phyloP scores from a whole-genome alignment of 1,140 invertebrate species.

The Heterodera carotae region DNA sequence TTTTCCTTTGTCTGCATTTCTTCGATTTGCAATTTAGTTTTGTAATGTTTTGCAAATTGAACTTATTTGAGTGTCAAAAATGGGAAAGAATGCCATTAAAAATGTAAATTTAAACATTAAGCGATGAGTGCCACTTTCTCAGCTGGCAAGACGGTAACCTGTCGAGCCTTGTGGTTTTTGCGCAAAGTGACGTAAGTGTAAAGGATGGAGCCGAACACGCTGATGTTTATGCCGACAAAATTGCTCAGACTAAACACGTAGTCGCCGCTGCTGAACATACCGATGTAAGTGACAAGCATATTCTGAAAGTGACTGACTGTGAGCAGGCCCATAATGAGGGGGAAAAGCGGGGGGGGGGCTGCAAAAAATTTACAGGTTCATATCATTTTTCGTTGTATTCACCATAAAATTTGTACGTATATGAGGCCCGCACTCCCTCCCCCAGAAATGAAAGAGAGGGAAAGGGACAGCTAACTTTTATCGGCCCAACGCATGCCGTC shows the following conservation, averaged over 20 bases:
- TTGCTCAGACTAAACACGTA: conserved; percentile 90
- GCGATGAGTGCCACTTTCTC: background rate
- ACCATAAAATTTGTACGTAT: no score
- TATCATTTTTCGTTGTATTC: no score
- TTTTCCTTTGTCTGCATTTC: no score
- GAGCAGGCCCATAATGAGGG: no score
- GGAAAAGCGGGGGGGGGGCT: no score
- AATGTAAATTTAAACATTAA: background rate
- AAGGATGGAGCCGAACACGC: conserved; percentile 61
- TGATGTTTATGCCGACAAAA: conserved; percentile 88
- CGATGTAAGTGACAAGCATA: conserved; percentile 71
- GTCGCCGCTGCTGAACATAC: conserved; percentile 95
- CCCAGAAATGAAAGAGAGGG: no score
- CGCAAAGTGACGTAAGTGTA: conserved; percentile 66
- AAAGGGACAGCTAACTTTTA: no score
- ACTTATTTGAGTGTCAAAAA: background rate
- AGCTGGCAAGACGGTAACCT: background rate
- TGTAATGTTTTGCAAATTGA: no score
- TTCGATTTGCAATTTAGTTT: no score
- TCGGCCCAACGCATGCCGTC: conserved; percentile 94
- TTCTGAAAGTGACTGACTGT: no score
- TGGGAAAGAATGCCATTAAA: background rate
- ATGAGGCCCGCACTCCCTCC: no score
- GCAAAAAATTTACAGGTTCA: no score
- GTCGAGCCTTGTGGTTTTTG: conserved; percentile 33